Evolutionary conservation across 2,888 invertebrate species (phyloP).

Genomic region (Tuberolachnus salignus): DNA sequence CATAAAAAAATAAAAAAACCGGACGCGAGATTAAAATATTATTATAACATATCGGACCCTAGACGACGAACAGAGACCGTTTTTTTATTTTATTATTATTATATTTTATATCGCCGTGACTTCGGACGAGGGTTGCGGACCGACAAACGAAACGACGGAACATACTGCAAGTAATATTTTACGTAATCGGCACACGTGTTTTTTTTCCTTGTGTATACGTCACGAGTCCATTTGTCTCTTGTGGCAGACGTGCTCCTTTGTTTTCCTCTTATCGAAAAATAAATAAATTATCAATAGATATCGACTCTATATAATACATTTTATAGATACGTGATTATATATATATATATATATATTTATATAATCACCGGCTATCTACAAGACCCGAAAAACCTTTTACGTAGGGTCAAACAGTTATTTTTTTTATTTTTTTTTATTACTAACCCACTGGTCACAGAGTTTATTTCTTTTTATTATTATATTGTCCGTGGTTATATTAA

Average conservation of each 20-base stretch:
- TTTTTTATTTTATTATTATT: too few relatives aligned
- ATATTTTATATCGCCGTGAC: constrained; percentile 22
- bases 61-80: constrained; percentile 39
- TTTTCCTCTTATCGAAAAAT: background rate
- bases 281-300: too few relatives aligned
- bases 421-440: too few relatives aligned
- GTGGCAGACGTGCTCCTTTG: background rate
- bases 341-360: background rate
- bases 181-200: constrained; percentile 31
- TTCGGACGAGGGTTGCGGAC: constrained; percentile 16
- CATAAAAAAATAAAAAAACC: too few relatives aligned
- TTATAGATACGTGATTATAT: too few relatives aligned
- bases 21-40: background rate
- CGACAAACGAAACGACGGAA: constrained; percentile 49
- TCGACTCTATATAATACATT: too few relatives aligned
- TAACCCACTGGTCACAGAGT: background rate
- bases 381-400: constrained; percentile 47
- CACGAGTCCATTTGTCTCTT: constrained; percentile 41
- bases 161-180: background rate
- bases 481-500: constrained; percentile 6
- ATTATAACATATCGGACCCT: constrained; percentile 12
- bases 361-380: background rate
- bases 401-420: background rate
- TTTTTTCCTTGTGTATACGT: constrained; percentile 13
- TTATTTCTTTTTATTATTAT: background rate